Conservation (phyloP, 1,140 invertebrate species). For the Plodia interpunctella region DNA sequence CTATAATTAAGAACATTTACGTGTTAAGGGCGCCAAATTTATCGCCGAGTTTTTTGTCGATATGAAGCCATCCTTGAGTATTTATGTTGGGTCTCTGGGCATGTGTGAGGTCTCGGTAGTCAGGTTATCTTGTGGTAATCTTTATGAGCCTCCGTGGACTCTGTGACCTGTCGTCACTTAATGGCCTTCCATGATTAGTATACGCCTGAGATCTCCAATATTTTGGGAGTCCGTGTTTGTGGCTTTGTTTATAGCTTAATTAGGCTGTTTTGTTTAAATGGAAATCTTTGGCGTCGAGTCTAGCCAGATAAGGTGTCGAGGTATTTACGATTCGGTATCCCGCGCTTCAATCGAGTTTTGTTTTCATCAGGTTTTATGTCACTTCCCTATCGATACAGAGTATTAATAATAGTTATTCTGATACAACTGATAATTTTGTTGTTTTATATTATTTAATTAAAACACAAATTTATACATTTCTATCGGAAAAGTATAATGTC, state of each 20-base stretch:
- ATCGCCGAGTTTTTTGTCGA: constrained; percentile 73
- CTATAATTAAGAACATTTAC: constrained; percentile 75
- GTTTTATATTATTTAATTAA: too few species aligned
- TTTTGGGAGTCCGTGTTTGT: constrained; percentile 67
- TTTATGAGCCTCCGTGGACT: constrained; percentile 64
- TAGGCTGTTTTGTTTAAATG: constrained; percentile 74
- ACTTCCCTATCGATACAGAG: constrained; percentile 12
- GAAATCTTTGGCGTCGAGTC: constrained; percentile 52
- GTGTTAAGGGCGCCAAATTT: constrained; percentile 74
- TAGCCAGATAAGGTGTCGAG: constrained; percentile 70
- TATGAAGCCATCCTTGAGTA: constrained; percentile 65
- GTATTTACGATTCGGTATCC: constrained; percentile 70
- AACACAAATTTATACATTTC: too few species aligned
- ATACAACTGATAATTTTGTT: too few species aligned
- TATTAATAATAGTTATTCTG: too few species aligned
- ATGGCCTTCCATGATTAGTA: constrained; percentile 67
- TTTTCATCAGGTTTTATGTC: constrained; percentile 50
- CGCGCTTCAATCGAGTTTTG: constrained; percentile 33
- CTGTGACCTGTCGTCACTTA: constrained; percentile 69
- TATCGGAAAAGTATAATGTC: too few species aligned
- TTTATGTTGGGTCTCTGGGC: constrained; percentile 57
- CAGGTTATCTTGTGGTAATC: constrained; percentile 71
- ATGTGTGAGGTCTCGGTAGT: constrained; percentile 73
- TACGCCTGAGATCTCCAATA: constrained; percentile 43
- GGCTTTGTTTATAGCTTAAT: constrained; percentile 76